Percentiles rank a stretch among this genome's conserved stretches.
Evolutionary conservation across 1,140 invertebrate species (phyloP).

Genomic region (Stegodyphus dumicola): DNA sequence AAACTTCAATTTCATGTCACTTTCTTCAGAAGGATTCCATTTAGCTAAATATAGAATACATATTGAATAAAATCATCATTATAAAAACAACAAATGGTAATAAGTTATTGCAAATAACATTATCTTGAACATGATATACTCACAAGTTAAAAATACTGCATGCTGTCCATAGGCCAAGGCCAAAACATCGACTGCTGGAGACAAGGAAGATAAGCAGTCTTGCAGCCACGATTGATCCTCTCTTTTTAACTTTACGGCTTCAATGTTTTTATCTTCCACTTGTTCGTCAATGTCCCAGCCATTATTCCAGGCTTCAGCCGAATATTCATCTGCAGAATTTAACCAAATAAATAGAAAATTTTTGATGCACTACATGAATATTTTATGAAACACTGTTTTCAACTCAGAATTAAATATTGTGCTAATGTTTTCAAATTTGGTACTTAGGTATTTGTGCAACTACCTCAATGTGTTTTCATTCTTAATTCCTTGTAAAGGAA

Average conservation of each 20-base stretch:
- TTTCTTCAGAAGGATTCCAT: conserved; percentile 70
- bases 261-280: conserved; percentile 48
- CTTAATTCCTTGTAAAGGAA: too few species aligned
- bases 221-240: conserved; percentile 75
- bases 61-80: conserved; percentile 64
- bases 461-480: neutral
- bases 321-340: conserved; percentile 34
- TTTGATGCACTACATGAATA: neutral
- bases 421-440: neutral
- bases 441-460: neutral
- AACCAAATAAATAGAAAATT: neutral
- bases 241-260: conserved; percentile 52
- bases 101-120: neutral
- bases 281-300: conserved; percentile 60
- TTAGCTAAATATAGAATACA: conserved; percentile 66
- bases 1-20: conserved; percentile 67
- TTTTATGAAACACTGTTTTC: neutral
- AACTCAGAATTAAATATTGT: neutral
- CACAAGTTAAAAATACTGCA: conserved; percentile 76
- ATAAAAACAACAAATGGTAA: neutral
- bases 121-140: conserved; percentile 53
- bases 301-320: conserved; percentile 61
- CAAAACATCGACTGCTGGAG: conserved; percentile 78
- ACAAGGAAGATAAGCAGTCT: conserved; percentile 77
- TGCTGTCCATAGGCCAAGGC: conserved; percentile 76